A percentile compares a stretch with the other conserved stretches of the same genome.
Evolutionary conservation across 1,140 invertebrate genomes (phyloP).

Genomic region (Lordiphosa stackelbergi): DNA sequence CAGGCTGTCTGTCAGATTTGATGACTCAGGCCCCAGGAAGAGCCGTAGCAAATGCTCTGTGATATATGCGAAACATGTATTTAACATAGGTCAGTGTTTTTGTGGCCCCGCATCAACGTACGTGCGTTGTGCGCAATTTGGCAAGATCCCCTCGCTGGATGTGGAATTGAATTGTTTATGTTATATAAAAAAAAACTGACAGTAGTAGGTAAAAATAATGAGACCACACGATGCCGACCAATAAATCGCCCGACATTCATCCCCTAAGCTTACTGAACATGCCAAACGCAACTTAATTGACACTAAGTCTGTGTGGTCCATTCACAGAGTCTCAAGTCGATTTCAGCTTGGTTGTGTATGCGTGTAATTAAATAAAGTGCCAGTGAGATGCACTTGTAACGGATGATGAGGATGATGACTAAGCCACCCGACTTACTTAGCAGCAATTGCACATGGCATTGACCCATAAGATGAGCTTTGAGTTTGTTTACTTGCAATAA

Average conservation of each 20-base stretch:
- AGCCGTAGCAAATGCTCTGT: neutral
- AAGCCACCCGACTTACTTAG: constrained; percentile 2
- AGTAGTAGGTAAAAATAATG: too few species aligned
- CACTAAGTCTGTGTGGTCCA: too few species aligned
- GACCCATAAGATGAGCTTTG: constrained; percentile 25
- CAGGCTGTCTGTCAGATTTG: neutral
- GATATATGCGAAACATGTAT: neutral
- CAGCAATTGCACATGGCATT: constrained; percentile 17
- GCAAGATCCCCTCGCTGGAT: neutral
- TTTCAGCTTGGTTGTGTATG: too few species aligned
- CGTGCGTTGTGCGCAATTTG: constrained; percentile 11
- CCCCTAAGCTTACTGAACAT: too few species aligned
- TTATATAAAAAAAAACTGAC: too few species aligned
- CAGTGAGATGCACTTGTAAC: constrained; percentile 5
- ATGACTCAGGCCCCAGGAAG: neutral
- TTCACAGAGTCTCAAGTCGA: too few species aligned
- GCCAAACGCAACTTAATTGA: too few species aligned
- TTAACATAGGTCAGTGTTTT: constrained; percentile 19
- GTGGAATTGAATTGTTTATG: too few species aligned
- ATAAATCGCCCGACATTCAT: too few species aligned
- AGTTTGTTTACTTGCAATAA: constrained; percentile 14
- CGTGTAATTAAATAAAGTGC: neutral
- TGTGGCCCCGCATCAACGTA: constrained; percentile 5
- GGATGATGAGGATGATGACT: constrained; percentile 13
- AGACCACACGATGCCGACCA: too few species aligned